A percentile compares a stretch with the other conserved stretches of the same genome.
These are phyloP conservation scores for Corydoras maculifer DNA, from an alignment of 2,113 vertebrate genomes.

Conservation along the genomic window DNA sequence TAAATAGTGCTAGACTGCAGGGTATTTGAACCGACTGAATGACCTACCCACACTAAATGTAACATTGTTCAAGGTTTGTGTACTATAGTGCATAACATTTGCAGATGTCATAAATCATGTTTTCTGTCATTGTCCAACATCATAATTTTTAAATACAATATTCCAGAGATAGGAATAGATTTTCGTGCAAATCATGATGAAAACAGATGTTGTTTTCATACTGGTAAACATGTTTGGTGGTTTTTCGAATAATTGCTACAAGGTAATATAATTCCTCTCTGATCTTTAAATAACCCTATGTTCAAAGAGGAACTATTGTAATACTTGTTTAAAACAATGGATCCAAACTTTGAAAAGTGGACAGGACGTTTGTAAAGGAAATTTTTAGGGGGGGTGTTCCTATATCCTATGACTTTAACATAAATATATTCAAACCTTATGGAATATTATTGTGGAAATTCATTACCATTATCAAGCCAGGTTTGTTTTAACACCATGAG, in stretches of 20 bases:
- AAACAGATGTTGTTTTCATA: no score
- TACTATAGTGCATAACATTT: slow-evolving; percentile 2
- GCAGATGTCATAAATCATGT: no score
- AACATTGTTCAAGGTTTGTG: slow-evolving; percentile 8
- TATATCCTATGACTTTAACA: no score
- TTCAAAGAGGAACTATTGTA: slow-evolving; percentile 1
- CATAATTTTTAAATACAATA: no score
- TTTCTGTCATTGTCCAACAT: background rate
- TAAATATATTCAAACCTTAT: no score
- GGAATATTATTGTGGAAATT: no score
- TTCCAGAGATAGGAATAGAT: no score
- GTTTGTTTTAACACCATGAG: no score
- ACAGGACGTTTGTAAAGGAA: background rate
- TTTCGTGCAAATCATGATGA: no score
- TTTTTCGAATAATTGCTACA: background rate
- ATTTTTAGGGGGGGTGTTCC: no score
- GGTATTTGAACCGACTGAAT: slow-evolving; percentile 30
- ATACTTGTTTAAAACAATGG: slow-evolving; percentile 3
- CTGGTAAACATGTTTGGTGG: no score
- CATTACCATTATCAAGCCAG: no score
- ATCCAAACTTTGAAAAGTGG: background rate
- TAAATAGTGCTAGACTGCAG: slow-evolving; percentile 1
- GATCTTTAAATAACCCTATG: background rate
- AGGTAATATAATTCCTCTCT: background rate
- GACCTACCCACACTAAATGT: slow-evolving; percentile 34